A percentile compares a stretch with the other conserved stretches of the same genome.
phyloP scores from a whole-genome alignment of 1,140 invertebrate genomes.

The Lucilia cuprina region DNA sequence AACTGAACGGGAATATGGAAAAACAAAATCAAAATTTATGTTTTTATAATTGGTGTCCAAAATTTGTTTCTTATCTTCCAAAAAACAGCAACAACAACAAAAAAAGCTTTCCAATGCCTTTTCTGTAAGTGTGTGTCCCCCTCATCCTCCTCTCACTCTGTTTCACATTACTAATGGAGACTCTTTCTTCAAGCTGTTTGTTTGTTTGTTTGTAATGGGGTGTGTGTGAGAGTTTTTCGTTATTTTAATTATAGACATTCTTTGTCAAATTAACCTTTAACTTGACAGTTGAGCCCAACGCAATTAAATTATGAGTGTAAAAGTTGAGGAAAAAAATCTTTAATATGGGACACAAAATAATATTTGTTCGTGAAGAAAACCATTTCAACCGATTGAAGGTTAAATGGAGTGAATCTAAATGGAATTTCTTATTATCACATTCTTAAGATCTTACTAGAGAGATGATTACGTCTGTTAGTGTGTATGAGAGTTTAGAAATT shows the following conservation, averaged over 20 bases:
- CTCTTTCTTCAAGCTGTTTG: background rate
- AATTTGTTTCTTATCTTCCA: constrained; percentile 24
- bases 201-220: background rate
- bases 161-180: background rate
- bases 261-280: constrained; percentile 34
- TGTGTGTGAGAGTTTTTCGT: background rate
- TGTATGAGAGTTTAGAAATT: background rate
- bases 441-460: background rate
- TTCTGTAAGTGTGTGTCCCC: background rate
- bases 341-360: background rate
- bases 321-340: background rate
- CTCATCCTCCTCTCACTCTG: background rate
- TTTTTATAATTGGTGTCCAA: constrained; percentile 29
- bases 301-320: constrained; percentile 29
- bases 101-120: background rate
- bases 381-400: constrained; percentile 7
- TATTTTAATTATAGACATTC: constrained; percentile 27
- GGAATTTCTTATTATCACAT: constrained; percentile 20
- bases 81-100: background rate
- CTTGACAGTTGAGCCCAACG: constrained; percentile 13
- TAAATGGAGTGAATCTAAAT: constrained; percentile 13
- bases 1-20: background rate
- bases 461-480: too few species aligned
- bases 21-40: constrained; percentile 28
- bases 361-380: background rate